Evolutionary conservation across 2,113 vertebrate species (phyloP).

Genomic region (Fulica atra): DNA sequence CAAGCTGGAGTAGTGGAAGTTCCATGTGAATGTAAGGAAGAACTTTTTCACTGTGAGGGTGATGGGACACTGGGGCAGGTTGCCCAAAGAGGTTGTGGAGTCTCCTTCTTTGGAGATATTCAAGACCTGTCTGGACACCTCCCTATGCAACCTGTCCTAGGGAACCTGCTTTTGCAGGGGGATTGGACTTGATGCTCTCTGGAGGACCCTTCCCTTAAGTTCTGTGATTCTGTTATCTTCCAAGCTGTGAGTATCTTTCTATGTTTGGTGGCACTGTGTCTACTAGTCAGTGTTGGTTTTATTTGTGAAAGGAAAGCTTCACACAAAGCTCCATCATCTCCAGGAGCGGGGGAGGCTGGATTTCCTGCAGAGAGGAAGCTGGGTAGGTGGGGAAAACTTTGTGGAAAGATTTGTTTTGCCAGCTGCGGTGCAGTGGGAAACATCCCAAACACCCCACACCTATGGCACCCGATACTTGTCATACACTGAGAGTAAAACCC

Average conservation of each 20-base stretch:
- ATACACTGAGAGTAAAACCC: background rate
- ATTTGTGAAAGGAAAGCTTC: slow-evolving; percentile 3
- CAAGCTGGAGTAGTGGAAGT: no score
- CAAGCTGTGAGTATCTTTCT: background rate
- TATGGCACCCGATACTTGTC: background rate
- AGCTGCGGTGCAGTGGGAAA: background rate
- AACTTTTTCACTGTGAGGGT: no score
- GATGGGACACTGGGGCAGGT: no score
- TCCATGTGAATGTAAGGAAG: no score
- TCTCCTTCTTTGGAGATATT: no score
- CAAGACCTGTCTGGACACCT: no score
- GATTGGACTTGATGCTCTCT: no score
- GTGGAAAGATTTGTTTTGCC: slow-evolving; percentile 40
- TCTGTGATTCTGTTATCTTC: background rate
- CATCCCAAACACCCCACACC: background rate
- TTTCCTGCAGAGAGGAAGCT: slow-evolving; percentile 35
- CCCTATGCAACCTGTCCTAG: no score
- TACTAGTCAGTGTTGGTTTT: background rate
- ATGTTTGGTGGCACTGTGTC: background rate
- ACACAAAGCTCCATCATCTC: background rate
- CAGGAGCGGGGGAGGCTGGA: background rate
- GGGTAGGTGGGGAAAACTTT: background rate
- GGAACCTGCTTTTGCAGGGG: no score
- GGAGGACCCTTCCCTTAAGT: no score
- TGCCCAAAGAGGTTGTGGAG: no score